Conservation (phyloP, 2,113 vertebrate species). For the Balaeniceps rex region DNA sequence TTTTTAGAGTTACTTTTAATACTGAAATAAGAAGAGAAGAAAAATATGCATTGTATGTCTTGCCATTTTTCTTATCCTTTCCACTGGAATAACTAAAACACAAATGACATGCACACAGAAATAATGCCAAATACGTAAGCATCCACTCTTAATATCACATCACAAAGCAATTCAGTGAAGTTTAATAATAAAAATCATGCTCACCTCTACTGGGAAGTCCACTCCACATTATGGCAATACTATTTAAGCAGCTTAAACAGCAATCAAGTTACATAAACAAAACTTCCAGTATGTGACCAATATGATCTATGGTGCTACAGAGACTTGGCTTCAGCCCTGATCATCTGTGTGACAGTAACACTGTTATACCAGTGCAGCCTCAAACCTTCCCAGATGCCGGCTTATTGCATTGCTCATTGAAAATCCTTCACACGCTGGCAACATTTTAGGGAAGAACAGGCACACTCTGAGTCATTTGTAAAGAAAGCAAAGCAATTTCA, state of each 20-base stretch:
- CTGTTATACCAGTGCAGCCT: slow-evolving; percentile 71
- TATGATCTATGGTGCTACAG: slow-evolving; percentile 64
- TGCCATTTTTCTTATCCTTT: slow-evolving; percentile 10
- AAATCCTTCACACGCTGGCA: slow-evolving; percentile 84
- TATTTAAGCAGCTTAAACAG: slow-evolving; percentile 62
- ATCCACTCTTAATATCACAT: background rate
- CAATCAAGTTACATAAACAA: slow-evolving; percentile 72
- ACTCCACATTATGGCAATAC: slow-evolving; percentile 80
- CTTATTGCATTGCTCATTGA: slow-evolving; percentile 80
- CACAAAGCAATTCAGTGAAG: slow-evolving; percentile 53
- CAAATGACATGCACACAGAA: slow-evolving; percentile 44
- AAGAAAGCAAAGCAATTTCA: slow-evolving; percentile 83
- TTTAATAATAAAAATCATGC: slow-evolving; percentile 72
- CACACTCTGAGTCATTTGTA: slow-evolving; percentile 82
- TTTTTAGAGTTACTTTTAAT: slow-evolving; percentile 60
- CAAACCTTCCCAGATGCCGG: slow-evolving; percentile 75
- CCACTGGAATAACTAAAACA: background rate
- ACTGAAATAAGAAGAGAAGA: slow-evolving; percentile 43
- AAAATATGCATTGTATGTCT: slow-evolving; percentile 2
- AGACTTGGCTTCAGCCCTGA: slow-evolving; percentile 71
- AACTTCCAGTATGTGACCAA: slow-evolving; percentile 77
- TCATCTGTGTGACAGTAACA: slow-evolving; percentile 75
- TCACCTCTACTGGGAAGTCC: slow-evolving; percentile 85
- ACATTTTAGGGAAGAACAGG: slow-evolving; percentile 81
- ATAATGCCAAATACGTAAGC: slow-evolving; percentile 23